These are phyloP conservation scores for Macroglossus sobrinus DNA, from an alignment of 2,113 vertebrate genomes.

Conservation along the genomic window DNA sequence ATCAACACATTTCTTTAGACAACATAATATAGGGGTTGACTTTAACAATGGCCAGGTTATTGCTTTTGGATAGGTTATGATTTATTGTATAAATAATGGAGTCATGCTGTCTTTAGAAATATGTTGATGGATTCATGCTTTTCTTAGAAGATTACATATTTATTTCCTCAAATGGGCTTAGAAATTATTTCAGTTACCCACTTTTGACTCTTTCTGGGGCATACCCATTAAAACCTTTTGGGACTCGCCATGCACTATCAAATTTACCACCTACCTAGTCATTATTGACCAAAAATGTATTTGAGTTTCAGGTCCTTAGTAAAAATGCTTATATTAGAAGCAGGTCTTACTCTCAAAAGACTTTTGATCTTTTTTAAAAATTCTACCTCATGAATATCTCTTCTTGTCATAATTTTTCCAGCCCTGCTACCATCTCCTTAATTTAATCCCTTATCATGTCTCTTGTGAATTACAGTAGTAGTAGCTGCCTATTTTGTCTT, in stretches of 20 bases:
- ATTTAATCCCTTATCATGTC: not conserved
- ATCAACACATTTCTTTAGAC: conserved; percentile 31
- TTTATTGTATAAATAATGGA: not conserved
- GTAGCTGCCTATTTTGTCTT: not conserved
- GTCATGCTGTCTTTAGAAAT: not conserved
- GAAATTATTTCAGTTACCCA: not conserved
- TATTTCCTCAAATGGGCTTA: not conserved
- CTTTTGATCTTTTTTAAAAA: not conserved
- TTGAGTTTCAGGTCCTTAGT: not conserved
- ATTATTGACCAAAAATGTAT: not conserved
- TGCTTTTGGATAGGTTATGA: not conserved
- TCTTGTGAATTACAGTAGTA: not conserved
- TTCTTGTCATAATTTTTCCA: not conserved
- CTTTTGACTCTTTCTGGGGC: not conserved
- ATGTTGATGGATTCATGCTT: not conserved
- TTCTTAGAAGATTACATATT: not conserved
- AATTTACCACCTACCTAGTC: not conserved
- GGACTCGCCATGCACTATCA: not conserved
- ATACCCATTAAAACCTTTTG: not conserved
- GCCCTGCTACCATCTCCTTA: not conserved
- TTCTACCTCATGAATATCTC: not conserved
- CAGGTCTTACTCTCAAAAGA: not conserved
- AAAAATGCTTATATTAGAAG: not conserved
- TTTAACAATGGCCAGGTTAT: not conserved
- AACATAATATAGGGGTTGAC: not conserved